Evolutionary conservation across 2,888 invertebrate genomes (phyloP).

Genomic region (Hirtodrosophila confusa): DNA sequence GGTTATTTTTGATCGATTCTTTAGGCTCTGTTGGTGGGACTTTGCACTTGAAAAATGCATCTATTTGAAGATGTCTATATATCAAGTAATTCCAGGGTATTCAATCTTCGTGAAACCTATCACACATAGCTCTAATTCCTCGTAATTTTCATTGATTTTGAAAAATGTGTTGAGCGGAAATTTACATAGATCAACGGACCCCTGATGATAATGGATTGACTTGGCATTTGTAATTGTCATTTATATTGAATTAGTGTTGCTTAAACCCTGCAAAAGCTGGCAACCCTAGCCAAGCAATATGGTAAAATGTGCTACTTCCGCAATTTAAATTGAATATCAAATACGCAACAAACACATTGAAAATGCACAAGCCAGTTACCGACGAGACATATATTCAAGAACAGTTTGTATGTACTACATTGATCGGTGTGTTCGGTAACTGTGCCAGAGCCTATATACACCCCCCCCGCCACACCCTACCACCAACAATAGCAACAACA

Average conservation of each 20-base stretch:
- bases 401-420: slow-evolving; percentile 37
- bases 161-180: slow-evolving; percentile 38
- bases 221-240: slow-evolving; percentile 36
- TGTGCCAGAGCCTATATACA: not conserved
- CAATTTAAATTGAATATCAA: slow-evolving; percentile 56
- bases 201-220: not conserved
- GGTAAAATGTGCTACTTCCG: slow-evolving; percentile 60
- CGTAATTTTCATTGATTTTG: not conserved
- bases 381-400: slow-evolving; percentile 67
- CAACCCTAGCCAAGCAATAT: slow-evolving; percentile 29
- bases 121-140: not conserved
- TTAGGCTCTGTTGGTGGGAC: no score
- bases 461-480: no score
- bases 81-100: not conserved
- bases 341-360: slow-evolving; percentile 26
- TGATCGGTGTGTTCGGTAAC: slow-evolving; percentile 17
- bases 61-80: not conserved
- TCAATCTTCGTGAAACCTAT: not conserved
- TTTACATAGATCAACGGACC: slow-evolving; percentile 25
- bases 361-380: slow-evolving; percentile 20
- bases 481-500: slow-evolving; percentile 5
- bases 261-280: slow-evolving; percentile 9
- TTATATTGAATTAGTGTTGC: slow-evolving; percentile 36
- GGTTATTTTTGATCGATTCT: no score
- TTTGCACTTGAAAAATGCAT: no score